A percentile compares a stretch with the other conserved stretches of the same genome.
Evolutionary conservation across 2,888 invertebrate genomes (phyloP).

Genomic region (Perithous albicinctus): DNA sequence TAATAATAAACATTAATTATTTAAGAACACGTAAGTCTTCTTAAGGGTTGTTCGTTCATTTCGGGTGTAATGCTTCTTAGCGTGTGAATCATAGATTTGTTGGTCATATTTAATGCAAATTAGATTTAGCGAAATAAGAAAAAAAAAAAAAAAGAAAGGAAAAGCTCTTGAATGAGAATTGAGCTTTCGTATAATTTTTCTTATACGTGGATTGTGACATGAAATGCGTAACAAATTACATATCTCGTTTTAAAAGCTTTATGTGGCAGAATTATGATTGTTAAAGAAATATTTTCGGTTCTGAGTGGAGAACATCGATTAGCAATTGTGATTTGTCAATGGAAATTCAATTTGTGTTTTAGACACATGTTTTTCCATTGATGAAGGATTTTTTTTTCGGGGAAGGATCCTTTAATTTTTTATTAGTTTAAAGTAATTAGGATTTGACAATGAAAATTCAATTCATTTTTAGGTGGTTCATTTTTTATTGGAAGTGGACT

Average conservation of each 20-base stretch:
- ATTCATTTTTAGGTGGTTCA: background rate
- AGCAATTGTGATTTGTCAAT: background rate
- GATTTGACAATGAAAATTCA: background rate
- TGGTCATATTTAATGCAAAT: conserved; percentile 8
- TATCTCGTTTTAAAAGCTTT: background rate
- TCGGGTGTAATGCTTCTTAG: conserved; percentile 3
- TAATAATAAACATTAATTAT: no score
- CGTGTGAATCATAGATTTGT: background rate
- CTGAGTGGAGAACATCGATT: background rate
- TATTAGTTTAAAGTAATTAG: background rate
- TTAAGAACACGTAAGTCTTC: conserved; percentile 77
- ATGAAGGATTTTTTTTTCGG: background rate
- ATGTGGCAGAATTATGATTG: background rate
- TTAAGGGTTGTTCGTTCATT: conserved; percentile 73
- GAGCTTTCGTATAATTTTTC: background rate
- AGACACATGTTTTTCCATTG: background rate
- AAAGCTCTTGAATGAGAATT: background rate
- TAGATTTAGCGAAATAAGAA: conserved; percentile 8
- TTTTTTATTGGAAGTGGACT: background rate
- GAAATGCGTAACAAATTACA: background rate
- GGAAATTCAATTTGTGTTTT: background rate
- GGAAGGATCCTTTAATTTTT: background rate
- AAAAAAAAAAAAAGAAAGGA: background rate
- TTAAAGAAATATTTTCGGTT: background rate
- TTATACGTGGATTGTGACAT: background rate